Percentiles rank a stretch among this genome's conserved stretches.
Conservation (phyloP, 2,113 vertebrate species). For the Lethenteron reissneri region DNA sequence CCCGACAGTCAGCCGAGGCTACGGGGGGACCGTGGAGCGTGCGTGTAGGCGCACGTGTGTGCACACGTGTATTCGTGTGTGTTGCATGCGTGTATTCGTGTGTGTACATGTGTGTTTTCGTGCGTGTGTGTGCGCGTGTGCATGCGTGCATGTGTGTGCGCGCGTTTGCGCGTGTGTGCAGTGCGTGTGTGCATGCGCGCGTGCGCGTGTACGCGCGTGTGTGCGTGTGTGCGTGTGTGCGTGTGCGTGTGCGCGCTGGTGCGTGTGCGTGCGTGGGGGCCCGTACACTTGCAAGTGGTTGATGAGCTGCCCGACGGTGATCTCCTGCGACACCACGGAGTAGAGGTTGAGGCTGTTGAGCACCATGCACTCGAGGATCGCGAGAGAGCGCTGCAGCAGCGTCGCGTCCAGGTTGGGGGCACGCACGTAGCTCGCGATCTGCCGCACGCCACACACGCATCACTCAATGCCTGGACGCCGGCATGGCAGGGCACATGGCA, state of each 20-base stretch:
- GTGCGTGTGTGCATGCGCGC: not conserved
- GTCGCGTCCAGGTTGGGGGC: slow-evolving; percentile 90
- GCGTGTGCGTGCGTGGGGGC: not conserved
- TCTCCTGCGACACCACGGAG: slow-evolving; percentile 79
- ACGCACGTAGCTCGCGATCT: slow-evolving; percentile 90
- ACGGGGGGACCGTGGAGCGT: not conserved
- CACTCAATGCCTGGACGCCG: too few species aligned
- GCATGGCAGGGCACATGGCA: too few species aligned
- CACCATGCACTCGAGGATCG: slow-evolving; percentile 96
- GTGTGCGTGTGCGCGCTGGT: not conserved
- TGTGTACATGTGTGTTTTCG: not conserved
- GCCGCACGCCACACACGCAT: not conserved
- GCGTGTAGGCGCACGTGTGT: not conserved
- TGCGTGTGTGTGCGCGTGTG: not conserved
- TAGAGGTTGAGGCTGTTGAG: slow-evolving; percentile 92
- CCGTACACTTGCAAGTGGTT: slow-evolving; percentile 86
- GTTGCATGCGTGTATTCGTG: not conserved
- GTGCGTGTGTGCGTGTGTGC: not conserved
- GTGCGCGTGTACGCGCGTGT: not conserved
- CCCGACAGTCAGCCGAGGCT: too few species aligned
- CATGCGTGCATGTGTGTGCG: not conserved
- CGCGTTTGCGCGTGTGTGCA: not conserved
- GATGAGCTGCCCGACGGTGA: slow-evolving; percentile 93
- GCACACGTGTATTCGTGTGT: not conserved
- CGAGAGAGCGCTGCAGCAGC: slow-evolving; percentile 80